Percentiles rank a stretch among this genome's conserved stretches.
Conservation (phyloP, 2,113 vertebrate species). For the Nothobranchius furzeri region DNA sequence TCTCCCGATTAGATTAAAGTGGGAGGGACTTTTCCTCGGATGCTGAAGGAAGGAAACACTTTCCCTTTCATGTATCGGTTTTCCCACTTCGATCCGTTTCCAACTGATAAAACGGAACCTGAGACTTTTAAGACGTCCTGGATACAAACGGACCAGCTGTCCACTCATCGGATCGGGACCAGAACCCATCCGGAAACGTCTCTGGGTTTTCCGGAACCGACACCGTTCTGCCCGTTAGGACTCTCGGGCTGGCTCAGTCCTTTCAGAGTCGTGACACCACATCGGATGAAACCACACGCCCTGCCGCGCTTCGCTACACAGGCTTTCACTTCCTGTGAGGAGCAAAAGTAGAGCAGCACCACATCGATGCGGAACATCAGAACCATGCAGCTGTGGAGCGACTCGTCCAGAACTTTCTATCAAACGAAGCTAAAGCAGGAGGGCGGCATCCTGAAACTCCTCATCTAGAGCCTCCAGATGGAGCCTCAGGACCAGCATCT, state of each 20-base stretch:
- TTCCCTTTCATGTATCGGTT: too few relatives aligned
- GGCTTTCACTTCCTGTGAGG: slow-evolving; percentile 16
- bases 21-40: slow-evolving; percentile 11
- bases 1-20: slow-evolving; percentile 33
- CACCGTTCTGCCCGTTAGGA: background rate
- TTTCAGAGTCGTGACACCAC: slow-evolving; percentile 10
- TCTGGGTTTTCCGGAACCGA: too few relatives aligned
- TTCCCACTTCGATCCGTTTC: too few relatives aligned
- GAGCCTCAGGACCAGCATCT: too few relatives aligned
- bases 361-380: background rate
- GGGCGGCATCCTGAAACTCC: background rate
- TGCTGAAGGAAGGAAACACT: background rate
- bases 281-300: slow-evolving; percentile 3
- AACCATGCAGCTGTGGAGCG: slow-evolving; percentile 1
- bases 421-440: background rate
- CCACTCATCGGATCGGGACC: slow-evolving; percentile 40
- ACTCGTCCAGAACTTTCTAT: background rate
- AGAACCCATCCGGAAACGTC: slow-evolving; percentile 31
- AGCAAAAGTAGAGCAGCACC: slow-evolving; percentile 29
- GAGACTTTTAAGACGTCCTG: background rate
- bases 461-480: too few relatives aligned
- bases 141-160: background rate
- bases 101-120: too few relatives aligned
- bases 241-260: background rate
- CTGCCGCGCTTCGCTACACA: slow-evolving; percentile 14